Evolutionary conservation across 2,113 vertebrate species (phyloP), one percentile per base, ranked within the genome.

Genomic region (Zosterops japonicus): DNA sequence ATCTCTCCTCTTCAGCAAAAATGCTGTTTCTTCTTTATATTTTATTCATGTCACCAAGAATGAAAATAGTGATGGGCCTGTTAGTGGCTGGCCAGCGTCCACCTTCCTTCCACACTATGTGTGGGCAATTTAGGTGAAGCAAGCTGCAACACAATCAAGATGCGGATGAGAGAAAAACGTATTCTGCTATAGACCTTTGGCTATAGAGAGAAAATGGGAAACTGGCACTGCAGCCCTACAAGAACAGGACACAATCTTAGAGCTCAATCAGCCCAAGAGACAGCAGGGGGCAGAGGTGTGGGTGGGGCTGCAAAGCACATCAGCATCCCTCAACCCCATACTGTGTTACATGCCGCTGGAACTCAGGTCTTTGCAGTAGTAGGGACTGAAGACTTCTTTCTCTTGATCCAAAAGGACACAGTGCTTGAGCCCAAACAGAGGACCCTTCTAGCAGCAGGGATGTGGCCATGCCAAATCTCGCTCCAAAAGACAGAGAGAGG

Each of bases 341-440:
- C 22, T 14, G 3, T 6, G 1, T 16, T 60, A 28, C 1, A 1
- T 14, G 39, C 7, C 11, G n/a, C 33, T 64, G 31, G 39, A 70
- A 18, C 6, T 75, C 76, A 52, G 29, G 29, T 9, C 18, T 75
- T 65, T 49, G n/a, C 50, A 69, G 16, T 6, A 79, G 18, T 3
- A 72, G 52, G 10, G 42, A 47, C 47, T 23, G 25, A 60, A 81
- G 44, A 39, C 8, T 56, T 31, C 12, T 12, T 81, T 44, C 14
- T 63, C 56, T 23, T 81, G 29, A 75, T 36, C 70, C 35, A n/a
- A 60, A 87, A 53, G n/a, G 27, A 64, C 2, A 3, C 4, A 2
- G 31, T 2, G 0, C 41, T 68, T 52, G 22, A 76, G 31, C 22
- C 15, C 10, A 70, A 68, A 50, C 12, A 82, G 50, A 92, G 12